Evolutionary conservation across 37 sponge, comb jelly and placozoan genomes (phyloP).

Genomic region (Ephydatia muelleri): DNA sequence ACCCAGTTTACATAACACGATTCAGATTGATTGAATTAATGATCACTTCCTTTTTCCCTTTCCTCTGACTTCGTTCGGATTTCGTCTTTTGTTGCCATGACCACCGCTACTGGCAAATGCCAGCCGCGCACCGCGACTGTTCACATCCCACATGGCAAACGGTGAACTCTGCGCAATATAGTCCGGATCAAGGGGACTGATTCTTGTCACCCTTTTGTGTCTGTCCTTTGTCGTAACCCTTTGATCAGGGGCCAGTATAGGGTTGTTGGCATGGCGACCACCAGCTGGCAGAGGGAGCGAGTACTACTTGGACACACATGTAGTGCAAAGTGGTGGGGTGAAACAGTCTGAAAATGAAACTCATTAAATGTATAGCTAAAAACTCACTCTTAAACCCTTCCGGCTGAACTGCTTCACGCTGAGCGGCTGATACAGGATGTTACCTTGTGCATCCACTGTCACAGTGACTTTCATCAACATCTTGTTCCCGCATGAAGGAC

Average conservation of each 20-base stretch:
- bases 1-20: background rate
- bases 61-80: constrained; percentile 89
- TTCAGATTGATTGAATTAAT: background rate
- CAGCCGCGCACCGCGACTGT: constrained; percentile 83
- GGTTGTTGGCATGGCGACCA: constrained; percentile 87
- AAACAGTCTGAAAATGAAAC: background rate
- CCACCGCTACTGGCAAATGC: constrained; percentile 62
- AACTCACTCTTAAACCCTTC: constrained; percentile 73
- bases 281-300: constrained; percentile 89
- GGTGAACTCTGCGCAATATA: constrained; percentile 80
- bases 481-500: constrained; percentile 91
- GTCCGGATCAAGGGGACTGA: constrained; percentile 83
- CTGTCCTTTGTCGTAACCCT: constrained; percentile 66
- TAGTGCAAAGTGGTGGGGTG: background rate
- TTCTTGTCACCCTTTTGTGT: constrained; percentile 32
- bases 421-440: constrained; percentile 55
- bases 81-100: constrained; percentile 38
- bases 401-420: constrained; percentile 85
- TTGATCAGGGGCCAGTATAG: constrained; percentile 79
- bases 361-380: background rate
- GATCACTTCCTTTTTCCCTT: constrained; percentile 61
- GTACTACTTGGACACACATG: constrained; percentile 76
- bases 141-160: constrained; percentile 86
- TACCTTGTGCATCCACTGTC: constrained; percentile 66
- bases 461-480: constrained; percentile 78